A percentile compares a stretch with the other conserved stretches of the same genome.
Evolutionary conservation across 1,140 invertebrate species (phyloP).

Genomic region (Lepidotrigona ventralis): DNA sequence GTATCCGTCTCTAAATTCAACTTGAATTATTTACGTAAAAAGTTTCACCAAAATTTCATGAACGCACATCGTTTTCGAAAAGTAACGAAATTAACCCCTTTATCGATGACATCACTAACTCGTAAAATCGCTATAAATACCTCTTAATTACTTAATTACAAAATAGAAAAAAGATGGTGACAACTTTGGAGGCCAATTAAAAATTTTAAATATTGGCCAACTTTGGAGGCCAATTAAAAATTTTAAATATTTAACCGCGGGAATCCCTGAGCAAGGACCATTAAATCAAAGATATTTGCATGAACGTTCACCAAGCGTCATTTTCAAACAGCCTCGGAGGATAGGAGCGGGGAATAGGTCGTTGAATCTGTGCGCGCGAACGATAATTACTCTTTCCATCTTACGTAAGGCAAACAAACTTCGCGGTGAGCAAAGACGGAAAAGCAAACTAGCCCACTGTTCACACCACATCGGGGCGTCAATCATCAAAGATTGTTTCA

Average conservation of each 20-base stretch:
- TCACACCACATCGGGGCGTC: conserved; percentile 14
- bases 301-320: background rate
- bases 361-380: background rate
- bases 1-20: no score
- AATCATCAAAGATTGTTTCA: conserved; percentile 47
- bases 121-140: no score
- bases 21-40: no score
- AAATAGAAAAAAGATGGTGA: no score
- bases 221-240: no score
- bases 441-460: conserved; percentile 25
- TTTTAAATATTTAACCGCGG: background rate
- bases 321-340: background rate
- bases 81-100: no score
- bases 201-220: background rate
- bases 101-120: no score
- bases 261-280: background rate
- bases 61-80: no score
- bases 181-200: no score
- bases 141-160: no score
- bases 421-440: background rate
- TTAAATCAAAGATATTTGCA: background rate
- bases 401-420: conserved; percentile 19
- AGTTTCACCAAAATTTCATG: no score
- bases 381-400: conserved; percentile 21
- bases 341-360: background rate